phyloP scores from a whole-genome alignment of 2,888 invertebrate species.

The Ichneumoninae sp. region DNA sequence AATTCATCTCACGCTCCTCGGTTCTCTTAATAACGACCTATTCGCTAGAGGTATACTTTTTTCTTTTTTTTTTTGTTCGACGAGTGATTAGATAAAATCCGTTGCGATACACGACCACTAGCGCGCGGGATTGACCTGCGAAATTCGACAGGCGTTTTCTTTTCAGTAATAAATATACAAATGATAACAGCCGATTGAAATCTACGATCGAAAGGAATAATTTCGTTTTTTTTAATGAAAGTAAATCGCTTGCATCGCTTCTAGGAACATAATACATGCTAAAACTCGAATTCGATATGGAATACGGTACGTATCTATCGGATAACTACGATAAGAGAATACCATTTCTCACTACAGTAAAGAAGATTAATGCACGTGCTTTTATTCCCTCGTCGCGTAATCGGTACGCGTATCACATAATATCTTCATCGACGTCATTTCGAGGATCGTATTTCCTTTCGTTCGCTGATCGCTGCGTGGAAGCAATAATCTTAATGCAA shows the following conservation, averaged over 20 bases:
- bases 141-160: slow-evolving; percentile 5
- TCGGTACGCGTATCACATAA: slow-evolving; percentile 56
- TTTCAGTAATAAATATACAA: slow-evolving; percentile 16
- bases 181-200: slow-evolving; percentile 26
- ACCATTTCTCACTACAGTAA: slow-evolving; percentile 34
- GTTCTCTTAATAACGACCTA: slow-evolving; percentile 14
- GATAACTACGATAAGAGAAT: slow-evolving; percentile 32
- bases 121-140: slow-evolving; percentile 9
- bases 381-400: slow-evolving; percentile 27
- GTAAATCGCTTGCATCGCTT: slow-evolving; percentile 15
- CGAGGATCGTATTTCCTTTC: slow-evolving; percentile 10
- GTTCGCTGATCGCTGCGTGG: slow-evolving; percentile 39
- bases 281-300: not conserved
- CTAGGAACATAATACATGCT: slow-evolving; percentile 19
- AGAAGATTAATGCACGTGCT: slow-evolving; percentile 48
- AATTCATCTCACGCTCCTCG: slow-evolving; percentile 48
- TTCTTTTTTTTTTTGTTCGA: not conserved
- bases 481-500: slow-evolving; percentile 53
- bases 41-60: slow-evolving; percentile 19
- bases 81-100: slow-evolving; percentile 3
- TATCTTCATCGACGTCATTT: slow-evolving; percentile 24
- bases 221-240: not conserved
- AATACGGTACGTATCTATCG: slow-evolving; percentile 15
- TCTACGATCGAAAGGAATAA: slow-evolving; percentile 7
- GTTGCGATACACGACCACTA: slow-evolving; percentile 20